phyloP scores from a whole-genome alignment of 1,140 invertebrate species.

The Amphibalanus amphitrite region DNA sequence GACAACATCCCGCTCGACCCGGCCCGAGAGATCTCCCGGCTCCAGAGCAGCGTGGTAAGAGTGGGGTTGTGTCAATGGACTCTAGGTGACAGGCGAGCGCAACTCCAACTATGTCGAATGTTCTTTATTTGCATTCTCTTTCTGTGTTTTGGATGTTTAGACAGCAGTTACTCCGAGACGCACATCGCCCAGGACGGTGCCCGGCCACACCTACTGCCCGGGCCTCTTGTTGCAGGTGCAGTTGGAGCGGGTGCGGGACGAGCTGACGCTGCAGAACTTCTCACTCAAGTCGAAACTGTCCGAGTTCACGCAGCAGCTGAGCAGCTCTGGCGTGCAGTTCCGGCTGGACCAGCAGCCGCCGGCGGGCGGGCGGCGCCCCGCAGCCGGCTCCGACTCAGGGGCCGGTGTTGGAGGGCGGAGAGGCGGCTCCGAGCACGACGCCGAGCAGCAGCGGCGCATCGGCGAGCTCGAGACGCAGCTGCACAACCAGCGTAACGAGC shows the following conservation, averaged over 20 bases:
- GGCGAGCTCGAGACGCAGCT: conserved; percentile 19
- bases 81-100: too few species aligned
- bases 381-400: neutral
- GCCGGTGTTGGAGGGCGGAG: too few species aligned
- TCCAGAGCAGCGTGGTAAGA: too few species aligned
- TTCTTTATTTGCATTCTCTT: too few species aligned
- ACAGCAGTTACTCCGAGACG: too few species aligned
- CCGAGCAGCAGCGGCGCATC: conserved; percentile 18
- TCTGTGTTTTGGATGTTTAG: too few species aligned
- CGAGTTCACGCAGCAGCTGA: conserved; percentile 14
- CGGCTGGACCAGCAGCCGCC: neutral
- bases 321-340: neutral
- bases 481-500: conserved; percentile 14
- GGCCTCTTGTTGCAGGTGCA: conserved; percentile 18
- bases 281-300: conserved; percentile 23
- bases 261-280: conserved; percentile 24
- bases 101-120: too few species aligned
- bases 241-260: conserved; percentile 24
- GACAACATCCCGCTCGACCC: conserved; percentile 23
- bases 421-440: conserved; percentile 18
- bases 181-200: too few species aligned
- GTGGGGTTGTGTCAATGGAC: too few species aligned
- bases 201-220: neutral
- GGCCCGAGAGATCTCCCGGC: conserved; percentile 21
- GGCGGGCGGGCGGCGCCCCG: too few species aligned